phyloP scores from a whole-genome alignment of 1,140 invertebrate species.

The Aphelinus atriplicis region DNA sequence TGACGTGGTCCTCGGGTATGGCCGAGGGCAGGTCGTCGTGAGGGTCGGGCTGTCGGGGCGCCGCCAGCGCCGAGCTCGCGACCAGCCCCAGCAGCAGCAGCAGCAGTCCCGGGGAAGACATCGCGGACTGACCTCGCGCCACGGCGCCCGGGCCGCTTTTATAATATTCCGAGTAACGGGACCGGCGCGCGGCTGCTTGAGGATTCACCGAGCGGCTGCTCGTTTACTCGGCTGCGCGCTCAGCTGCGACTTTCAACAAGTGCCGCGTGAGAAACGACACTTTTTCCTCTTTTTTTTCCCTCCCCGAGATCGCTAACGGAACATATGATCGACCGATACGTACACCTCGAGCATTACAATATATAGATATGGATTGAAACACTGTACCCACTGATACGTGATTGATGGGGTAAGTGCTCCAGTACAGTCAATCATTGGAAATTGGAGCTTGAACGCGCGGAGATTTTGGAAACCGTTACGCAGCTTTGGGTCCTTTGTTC shows the following conservation, averaged over 20 bases:
- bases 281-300: not conserved
- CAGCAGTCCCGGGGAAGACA: constrained; percentile 34
- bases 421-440: too few relatives aligned
- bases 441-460: too few relatives aligned
- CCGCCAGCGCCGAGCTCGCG: constrained; percentile 22
- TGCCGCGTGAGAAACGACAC: too few relatives aligned
- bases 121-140: constrained; percentile 49
- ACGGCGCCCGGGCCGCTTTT: constrained; percentile 54
- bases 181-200: constrained; percentile 29
- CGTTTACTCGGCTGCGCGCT: not conserved
- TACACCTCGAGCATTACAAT: too few relatives aligned
- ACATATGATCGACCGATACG: too few relatives aligned
- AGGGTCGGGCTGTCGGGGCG: not conserved
- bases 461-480: too few relatives aligned
- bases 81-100: constrained; percentile 10
- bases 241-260: not conserved
- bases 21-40: constrained; percentile 43
- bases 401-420: too few relatives aligned
- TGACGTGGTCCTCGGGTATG: constrained; percentile 58
- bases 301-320: not conserved
- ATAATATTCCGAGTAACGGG: constrained; percentile 62
- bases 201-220: constrained; percentile 6
- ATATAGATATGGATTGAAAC: too few relatives aligned
- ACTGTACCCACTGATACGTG: too few relatives aligned
- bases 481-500: too few relatives aligned